Conservation (phyloP, 2,797 vertebrate species). For the Notoglanidium macrostoma region DNA sequence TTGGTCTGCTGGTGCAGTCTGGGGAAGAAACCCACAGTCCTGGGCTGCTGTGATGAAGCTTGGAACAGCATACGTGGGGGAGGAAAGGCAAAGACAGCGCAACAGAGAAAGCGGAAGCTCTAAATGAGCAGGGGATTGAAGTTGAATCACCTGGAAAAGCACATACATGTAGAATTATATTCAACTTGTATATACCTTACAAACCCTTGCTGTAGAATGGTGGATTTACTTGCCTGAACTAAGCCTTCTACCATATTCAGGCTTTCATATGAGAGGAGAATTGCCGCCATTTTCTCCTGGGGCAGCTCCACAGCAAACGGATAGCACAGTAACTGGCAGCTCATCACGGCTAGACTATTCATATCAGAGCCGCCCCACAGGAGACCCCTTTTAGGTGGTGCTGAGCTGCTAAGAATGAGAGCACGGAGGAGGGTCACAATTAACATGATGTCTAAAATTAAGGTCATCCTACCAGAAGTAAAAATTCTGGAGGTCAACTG, state of each 20-base stretch:
- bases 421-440: conserved; percentile 38
- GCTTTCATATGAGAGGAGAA: conserved; percentile 76
- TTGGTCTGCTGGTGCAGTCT: conserved; percentile 42
- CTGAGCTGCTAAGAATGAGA: conserved; percentile 45
- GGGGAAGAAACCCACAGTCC: conserved; percentile 63
- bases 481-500: conserved; percentile 51
- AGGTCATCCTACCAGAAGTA: conserved; percentile 15
- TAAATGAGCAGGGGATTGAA: conserved; percentile 68
- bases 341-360: conserved; percentile 67
- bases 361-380: conserved; percentile 58
- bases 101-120: conserved; percentile 87
- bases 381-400: conserved; percentile 49
- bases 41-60: conserved; percentile 60
- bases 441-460: conserved; percentile 17
- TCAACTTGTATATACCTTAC: background rate
- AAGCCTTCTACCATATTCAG: conserved; percentile 78
- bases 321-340: conserved; percentile 89
- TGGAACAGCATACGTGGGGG: conserved; percentile 61
- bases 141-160: conserved; percentile 79
- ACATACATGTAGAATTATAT: conserved; percentile 52
- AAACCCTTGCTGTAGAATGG: conserved; percentile 16
- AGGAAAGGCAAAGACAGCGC: conserved; percentile 80
- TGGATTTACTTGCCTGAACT: conserved; percentile 78
- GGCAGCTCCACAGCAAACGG: conserved; percentile 87
- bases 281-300: conserved; percentile 62